These are phyloP conservation scores for Echeneis naucrates DNA, from an alignment of 2,797 vertebrate genomes.

Conservation along the genomic window DNA sequence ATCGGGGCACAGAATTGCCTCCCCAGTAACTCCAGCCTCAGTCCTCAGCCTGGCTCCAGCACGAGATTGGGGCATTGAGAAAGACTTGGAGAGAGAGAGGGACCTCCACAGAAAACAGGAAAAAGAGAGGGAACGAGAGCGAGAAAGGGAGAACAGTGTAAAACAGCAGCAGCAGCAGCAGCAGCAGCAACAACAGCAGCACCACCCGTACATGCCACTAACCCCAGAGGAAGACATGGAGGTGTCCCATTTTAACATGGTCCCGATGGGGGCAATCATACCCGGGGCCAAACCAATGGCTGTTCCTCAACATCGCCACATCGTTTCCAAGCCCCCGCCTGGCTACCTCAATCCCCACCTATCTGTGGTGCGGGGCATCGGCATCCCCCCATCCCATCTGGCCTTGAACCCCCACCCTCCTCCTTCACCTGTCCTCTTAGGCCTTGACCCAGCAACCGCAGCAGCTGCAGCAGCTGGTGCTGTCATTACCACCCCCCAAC, in stretches of 20 bases:
- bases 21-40: constrained; percentile 74
- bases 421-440: constrained; percentile 84
- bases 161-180: constrained; percentile 63
- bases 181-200: constrained; percentile 68
- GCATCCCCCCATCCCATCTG: constrained; percentile 79
- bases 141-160: constrained; percentile 66
- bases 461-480: constrained; percentile 55
- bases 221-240: constrained; percentile 91
- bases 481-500: constrained; percentile 78
- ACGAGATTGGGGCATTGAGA: constrained; percentile 81
- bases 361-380: constrained; percentile 83
- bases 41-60: constrained; percentile 77
- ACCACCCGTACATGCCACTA: constrained; percentile 80
- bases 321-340: constrained; percentile 86
- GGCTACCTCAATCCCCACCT: constrained; percentile 85
- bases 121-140: constrained; percentile 72
- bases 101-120: constrained; percentile 77
- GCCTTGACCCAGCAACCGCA: constrained; percentile 76
- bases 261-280: constrained; percentile 78
- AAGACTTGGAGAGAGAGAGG: constrained; percentile 75
- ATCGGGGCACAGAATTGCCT: constrained; percentile 69
- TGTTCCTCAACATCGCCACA: constrained; percentile 84
- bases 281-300: constrained; percentile 79
- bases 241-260: constrained; percentile 90
- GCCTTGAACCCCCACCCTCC: constrained; percentile 84